Evolutionary conservation across 1,140 invertebrate species (phyloP).

Genomic region (Amphibalanus amphitrite): DNA sequence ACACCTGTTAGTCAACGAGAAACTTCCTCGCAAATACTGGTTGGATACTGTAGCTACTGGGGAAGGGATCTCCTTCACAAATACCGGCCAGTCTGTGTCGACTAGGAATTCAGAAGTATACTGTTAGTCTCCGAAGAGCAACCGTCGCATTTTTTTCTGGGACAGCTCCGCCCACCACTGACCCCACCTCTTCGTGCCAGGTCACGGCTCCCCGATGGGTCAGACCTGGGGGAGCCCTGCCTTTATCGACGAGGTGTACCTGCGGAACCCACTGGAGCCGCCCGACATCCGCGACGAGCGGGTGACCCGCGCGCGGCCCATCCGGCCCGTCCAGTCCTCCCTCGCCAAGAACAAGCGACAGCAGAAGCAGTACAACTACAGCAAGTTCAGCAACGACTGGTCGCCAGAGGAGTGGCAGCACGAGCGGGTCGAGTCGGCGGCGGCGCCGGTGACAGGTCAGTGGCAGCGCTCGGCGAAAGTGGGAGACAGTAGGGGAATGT

Average conservation of each 20-base stretch:
- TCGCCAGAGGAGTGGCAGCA: constrained; percentile 7
- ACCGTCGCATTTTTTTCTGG: no score
- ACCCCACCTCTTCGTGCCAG: constrained; percentile 23
- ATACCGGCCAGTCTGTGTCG: no score
- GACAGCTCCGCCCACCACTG: no score
- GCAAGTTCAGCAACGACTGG: constrained; percentile 27
- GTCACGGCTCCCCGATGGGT: constrained; percentile 44
- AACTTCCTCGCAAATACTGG: no score
- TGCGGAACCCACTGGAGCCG: constrained; percentile 65
- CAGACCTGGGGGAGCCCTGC: constrained; percentile 71
- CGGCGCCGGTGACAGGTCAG: not conserved
- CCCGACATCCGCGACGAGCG: constrained; percentile 36
- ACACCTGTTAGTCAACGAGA: no score
- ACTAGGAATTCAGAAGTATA: no score
- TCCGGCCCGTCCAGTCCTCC: constrained; percentile 4
- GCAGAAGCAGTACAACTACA: constrained; percentile 28
- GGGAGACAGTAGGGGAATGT: no score
- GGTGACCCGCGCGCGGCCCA: not conserved
- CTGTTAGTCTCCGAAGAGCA: no score
- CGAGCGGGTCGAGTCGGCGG: not conserved
- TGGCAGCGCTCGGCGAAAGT: no score
- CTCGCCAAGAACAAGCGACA: constrained; percentile 19
- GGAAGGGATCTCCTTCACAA: no score
- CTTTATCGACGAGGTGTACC: constrained; percentile 61
- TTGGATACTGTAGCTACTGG: no score